These are phyloP conservation scores for Numenius arquata DNA, from an alignment of 2,113 vertebrate genomes.

Conservation along the genomic window DNA sequence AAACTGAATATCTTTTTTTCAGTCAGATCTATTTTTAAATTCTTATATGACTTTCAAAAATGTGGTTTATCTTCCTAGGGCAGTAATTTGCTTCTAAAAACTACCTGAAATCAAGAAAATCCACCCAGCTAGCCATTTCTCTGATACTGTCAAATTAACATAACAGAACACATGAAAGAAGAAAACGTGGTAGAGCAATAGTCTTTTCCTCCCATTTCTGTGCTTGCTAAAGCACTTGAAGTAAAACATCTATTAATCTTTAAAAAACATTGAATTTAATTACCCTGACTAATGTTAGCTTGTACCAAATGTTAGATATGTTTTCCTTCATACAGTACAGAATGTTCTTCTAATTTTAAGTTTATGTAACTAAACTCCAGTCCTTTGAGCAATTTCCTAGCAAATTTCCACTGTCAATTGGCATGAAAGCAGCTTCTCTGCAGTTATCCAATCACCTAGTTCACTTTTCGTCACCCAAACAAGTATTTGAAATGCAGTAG, in stretches of 20 bases:
- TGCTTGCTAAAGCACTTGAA: conserved; percentile 71
- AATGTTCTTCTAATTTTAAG: conserved; percentile 76
- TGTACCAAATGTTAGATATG: conserved; percentile 77
- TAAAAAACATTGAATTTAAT: conserved; percentile 78
- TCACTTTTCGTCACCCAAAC: conserved; percentile 28
- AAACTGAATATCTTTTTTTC: background rate
- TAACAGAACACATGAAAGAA: conserved; percentile 58
- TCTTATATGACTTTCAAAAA: background rate
- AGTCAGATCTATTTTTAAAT: background rate
- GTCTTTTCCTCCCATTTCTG: conserved; percentile 56
- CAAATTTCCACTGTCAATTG: conserved; percentile 39
- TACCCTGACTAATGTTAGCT: conserved; percentile 78
- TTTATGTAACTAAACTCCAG: conserved; percentile 68
- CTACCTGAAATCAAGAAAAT: background rate
- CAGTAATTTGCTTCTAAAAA: background rate
- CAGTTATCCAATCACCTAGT: background rate
- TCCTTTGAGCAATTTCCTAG: conserved; percentile 58
- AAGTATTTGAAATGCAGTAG: background rate
- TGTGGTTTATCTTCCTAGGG: background rate
- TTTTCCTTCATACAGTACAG: conserved; percentile 77
- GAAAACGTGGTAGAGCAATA: background rate
- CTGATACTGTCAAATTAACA: conserved; percentile 17
- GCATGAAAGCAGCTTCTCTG: conserved; percentile 18
- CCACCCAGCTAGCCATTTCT: background rate
- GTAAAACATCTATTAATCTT: conserved; percentile 80